Conservation (phyloP, 2,797 vertebrate species). For the Bovichtus variegatus region DNA sequence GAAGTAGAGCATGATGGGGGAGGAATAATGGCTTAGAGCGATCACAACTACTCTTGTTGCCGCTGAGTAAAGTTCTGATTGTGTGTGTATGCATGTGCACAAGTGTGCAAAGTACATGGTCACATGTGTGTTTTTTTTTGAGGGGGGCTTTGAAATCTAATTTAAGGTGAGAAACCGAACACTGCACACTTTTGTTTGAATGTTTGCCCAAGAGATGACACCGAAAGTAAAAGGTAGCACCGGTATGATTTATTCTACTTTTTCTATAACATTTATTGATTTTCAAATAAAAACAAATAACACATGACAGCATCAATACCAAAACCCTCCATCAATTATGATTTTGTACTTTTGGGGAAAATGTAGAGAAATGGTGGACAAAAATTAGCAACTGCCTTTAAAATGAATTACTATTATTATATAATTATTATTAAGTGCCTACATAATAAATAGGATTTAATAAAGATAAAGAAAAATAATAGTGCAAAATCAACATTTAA, state of each 20-base stretch:
- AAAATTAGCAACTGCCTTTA: too few species aligned
- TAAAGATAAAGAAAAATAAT: too few species aligned
- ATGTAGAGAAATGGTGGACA: not conserved
- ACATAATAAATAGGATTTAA: too few species aligned
- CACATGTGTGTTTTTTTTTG: not conserved
- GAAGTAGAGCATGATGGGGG: not conserved
- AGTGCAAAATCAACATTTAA: too few species aligned
- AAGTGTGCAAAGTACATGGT: not conserved
- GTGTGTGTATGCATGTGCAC: not conserved
- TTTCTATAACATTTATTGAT: not conserved
- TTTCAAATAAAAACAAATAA: not conserved
- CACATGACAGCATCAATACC: not conserved
- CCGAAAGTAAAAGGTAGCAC: not conserved
- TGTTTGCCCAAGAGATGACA: not conserved
- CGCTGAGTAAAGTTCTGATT: slow-evolving; percentile 9
- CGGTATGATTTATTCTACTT: not conserved
- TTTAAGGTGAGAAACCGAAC: slow-evolving; percentile 16
- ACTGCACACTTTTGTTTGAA: not conserved
- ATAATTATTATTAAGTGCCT: too few species aligned
- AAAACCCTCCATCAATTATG: not conserved
- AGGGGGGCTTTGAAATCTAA: not conserved
- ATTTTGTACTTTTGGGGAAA: not conserved
- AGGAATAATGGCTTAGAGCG: not conserved
- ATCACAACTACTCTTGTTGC: slow-evolving; percentile 22
- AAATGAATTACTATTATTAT: not conserved